Conservation (phyloP, 2,797 vertebrate species). For the Myotis vivesi region DNA sequence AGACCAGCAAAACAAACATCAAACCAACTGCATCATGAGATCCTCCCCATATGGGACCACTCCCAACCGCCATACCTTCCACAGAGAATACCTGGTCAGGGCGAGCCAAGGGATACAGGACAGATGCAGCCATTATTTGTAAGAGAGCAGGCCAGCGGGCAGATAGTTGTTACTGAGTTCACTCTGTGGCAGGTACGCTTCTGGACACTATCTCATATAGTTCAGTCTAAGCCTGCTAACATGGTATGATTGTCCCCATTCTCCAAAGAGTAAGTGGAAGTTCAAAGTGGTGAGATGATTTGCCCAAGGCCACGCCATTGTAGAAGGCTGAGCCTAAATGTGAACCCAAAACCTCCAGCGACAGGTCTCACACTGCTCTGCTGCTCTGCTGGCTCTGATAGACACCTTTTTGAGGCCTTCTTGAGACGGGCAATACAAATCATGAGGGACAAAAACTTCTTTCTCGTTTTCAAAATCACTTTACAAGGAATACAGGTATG, state of each 20-base stretch:
- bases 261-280: background rate
- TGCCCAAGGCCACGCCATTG: rapidly evolving
- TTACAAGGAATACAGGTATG: background rate
- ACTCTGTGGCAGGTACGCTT: background rate
- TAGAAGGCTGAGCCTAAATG: background rate
- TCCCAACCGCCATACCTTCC: background rate
- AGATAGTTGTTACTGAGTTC: background rate
- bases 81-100: background rate
- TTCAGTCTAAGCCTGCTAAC: background rate
- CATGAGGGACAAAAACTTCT: background rate
- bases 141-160: background rate
- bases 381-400: rapidly evolving
- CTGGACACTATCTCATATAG: background rate
- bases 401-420: background rate
- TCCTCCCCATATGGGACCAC: background rate
- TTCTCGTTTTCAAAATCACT: background rate
- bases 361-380: background rate
- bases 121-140: rapidly evolving
- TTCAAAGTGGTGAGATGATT: background rate
- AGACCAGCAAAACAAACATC: background rate
- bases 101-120: rapidly evolving
- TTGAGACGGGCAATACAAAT: no score
- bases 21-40: background rate
- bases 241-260: background rate
- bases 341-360: background rate